phyloP scores from a whole-genome alignment of 2,888 invertebrate genomes.

The Resseliella maxima region DNA sequence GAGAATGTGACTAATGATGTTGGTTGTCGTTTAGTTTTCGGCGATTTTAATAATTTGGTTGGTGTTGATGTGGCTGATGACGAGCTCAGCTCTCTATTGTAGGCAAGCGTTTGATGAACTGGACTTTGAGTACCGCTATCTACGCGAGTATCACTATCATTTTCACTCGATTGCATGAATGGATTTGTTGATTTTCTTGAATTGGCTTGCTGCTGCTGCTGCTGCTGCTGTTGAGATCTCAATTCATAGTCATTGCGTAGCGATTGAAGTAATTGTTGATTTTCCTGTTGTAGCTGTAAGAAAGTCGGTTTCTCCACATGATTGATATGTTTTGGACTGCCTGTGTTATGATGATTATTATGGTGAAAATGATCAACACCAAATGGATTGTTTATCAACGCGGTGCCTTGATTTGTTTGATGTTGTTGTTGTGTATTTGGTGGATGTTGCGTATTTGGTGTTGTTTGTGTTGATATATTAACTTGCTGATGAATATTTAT shows the following conservation, averaged over 20 bases:
- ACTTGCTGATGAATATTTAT: slow-evolving; percentile 59
- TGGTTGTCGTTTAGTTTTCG: slow-evolving; percentile 84
- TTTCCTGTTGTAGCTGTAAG: slow-evolving; percentile 3
- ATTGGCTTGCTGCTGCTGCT: slow-evolving; percentile 61
- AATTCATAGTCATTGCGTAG: slow-evolving; percentile 57
- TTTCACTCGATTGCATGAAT: slow-evolving; percentile 3
- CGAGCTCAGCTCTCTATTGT: slow-evolving; percentile 66
- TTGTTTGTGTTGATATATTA: slow-evolving; percentile 62
- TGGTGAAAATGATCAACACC: neutral
- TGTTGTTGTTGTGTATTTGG: neutral
- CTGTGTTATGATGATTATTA: slow-evolving; percentile 60
- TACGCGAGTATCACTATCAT: neutral
- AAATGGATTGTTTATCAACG: neutral
- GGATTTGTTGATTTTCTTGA: slow-evolving; percentile 61
- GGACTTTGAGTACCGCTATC: slow-evolving; percentile 57
- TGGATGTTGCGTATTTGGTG: slow-evolving; percentile 56
- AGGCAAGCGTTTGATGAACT: slow-evolving; percentile 62
- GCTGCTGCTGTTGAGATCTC: slow-evolving; percentile 60
- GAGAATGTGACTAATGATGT: slow-evolving; percentile 86
- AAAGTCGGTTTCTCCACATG: neutral
- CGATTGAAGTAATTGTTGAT: neutral
- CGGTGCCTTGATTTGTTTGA: neutral
- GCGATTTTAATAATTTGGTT: slow-evolving; percentile 73
- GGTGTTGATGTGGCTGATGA: slow-evolving; percentile 31
- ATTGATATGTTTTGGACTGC: slow-evolving; percentile 63